A percentile compares a stretch with the other conserved stretches of the same genome.
phyloP scores from a whole-genome alignment of 2,113 vertebrate genomes.

The Trematomus loennbergii region DNA sequence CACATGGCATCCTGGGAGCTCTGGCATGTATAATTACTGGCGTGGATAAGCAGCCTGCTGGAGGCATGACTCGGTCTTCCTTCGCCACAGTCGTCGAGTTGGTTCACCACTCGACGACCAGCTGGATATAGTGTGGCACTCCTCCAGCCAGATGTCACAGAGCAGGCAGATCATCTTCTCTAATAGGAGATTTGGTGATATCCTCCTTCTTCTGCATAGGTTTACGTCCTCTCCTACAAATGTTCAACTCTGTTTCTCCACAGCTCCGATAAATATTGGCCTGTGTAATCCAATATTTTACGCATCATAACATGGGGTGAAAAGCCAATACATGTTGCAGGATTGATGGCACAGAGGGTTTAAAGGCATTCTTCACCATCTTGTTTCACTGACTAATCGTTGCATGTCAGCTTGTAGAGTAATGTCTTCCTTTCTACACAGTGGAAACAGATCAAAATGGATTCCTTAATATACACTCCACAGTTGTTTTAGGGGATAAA shows the following conservation, averaged over 20 bases:
- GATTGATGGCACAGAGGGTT: conserved; percentile 44
- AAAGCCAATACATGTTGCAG: conserved; percentile 25
- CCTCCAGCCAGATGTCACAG: conserved; percentile 65
- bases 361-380: conserved; percentile 48
- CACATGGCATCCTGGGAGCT: conserved; percentile 76
- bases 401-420: conserved; percentile 18
- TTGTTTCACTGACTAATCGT: conserved; percentile 48
- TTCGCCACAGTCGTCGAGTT: conserved; percentile 49
- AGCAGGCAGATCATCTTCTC: conserved; percentile 40
- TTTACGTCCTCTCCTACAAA: conserved; percentile 30
- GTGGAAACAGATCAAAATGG: conserved; percentile 21
- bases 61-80: conserved; percentile 69
- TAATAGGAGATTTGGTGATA: conserved; percentile 53
- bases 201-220: conserved; percentile 18
- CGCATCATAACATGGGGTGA: conserved; percentile 31
- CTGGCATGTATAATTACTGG: conserved; percentile 78
- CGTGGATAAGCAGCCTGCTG: conserved; percentile 66
- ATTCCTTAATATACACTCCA: conserved; percentile 29
- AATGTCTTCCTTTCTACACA: conserved; percentile 9
- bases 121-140: conserved; percentile 63
- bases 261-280: conserved; percentile 39
- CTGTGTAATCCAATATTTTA: conserved; percentile 40
- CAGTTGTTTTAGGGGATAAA: not conserved
- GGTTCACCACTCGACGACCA: conserved; percentile 61
- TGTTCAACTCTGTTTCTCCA: conserved; percentile 15